Base-by-base conservation (phyloP, 2,888 invertebrate species). In the Epinotia demarniana region DNA sequence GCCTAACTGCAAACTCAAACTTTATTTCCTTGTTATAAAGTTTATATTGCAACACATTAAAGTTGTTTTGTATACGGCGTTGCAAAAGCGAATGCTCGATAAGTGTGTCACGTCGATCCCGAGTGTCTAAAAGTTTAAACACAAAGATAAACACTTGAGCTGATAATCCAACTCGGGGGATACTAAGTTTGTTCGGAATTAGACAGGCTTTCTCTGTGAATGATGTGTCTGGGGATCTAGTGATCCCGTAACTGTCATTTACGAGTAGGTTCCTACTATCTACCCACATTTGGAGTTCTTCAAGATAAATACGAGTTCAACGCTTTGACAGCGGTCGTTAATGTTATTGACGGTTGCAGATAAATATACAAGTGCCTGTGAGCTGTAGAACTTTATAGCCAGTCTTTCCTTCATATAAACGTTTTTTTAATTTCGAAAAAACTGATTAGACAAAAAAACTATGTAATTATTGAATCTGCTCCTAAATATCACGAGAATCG, bases 61-160 rank as follows among this genome's bases (percentile, higher is more conserved):
- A 43, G n/a, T 39, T 33, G 43, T 13, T 13, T 39, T n/a, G 43
- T 13, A 19, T 39, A 19, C 18, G 23, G 13, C 33, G 18, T 49
- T 46, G 19, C 58, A n/a, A 43, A 57, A 19, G 3, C 3, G 19
- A 23, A 3, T 19, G 46, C 27, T 58, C 69, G 58, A 69, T 69
- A 69, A 69, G 46, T 67, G 39, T 68, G 68, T 57, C 57, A 68
- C 58, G 60, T 60, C 67, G 43, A 69, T 69, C 69, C 69, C 58
- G 69, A 27, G 58, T 60, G 69, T 69, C 69, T 69, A 60, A 69
- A 69, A 69, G 58, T 69, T 69, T 69, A 69, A 72, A 60, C 27
- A 58, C 58, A 72, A 55, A 46, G 46, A 72, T 55, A 62, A 62
- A 62, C 62, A 63, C 46, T 58, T 58, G 64, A 60, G 55, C 23